Conservation (phyloP, 1,140 invertebrate species). For the Ericerus pela region DNA sequence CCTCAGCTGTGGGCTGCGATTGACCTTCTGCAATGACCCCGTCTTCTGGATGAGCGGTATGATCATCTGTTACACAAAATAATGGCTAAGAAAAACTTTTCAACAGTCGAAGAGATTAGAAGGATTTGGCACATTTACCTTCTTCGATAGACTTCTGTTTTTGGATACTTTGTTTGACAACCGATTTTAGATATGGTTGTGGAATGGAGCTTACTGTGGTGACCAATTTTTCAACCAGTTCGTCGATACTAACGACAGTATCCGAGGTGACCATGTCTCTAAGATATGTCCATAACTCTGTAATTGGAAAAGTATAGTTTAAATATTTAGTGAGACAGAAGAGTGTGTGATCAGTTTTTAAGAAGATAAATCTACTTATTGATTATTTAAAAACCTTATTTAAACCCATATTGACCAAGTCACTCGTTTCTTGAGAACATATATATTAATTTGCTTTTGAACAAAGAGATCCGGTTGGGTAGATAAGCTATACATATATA, state of each 20-base stretch:
- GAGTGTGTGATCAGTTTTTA: no score
- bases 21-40: background rate
- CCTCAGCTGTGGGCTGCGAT: constrained; percentile 2
- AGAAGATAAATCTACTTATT: no score
- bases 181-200: constrained; percentile 26
- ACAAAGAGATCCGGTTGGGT: no score
- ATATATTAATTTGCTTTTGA: no score
- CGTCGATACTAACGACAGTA: constrained; percentile 29
- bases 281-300: constrained; percentile 26
- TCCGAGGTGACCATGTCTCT: constrained; percentile 28
- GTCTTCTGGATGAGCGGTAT: background rate
- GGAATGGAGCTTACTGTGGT: constrained; percentile 26
- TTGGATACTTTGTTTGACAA: constrained; percentile 26
- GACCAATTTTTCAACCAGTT: constrained; percentile 28
- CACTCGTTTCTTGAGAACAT: no score
- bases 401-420: no score
- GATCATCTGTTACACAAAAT: background rate
- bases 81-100: background rate
- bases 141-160: constrained; percentile 21
- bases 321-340: no score
- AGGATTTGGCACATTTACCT: background rate
- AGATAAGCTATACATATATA: no score
- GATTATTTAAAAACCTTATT: no score
- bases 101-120: background rate
- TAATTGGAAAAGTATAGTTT: no score